Conservation (phyloP, 2,113 vertebrate genomes). For the Nycticorax nycticorax region DNA sequence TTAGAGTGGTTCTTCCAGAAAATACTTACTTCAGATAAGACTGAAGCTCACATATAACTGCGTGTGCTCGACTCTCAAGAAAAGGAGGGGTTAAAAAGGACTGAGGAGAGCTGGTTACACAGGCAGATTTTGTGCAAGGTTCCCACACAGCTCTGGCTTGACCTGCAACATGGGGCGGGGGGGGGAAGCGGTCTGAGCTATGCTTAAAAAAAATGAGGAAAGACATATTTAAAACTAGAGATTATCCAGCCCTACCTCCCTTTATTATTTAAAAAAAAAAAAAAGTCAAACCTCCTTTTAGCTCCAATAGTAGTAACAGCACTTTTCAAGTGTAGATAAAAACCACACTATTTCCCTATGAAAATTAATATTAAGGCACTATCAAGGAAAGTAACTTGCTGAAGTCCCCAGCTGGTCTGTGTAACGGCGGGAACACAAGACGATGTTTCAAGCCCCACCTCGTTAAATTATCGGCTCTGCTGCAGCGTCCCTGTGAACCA, state of each 20-base stretch:
- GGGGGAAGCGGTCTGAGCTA: slow-evolving; percentile 15
- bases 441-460: neutral
- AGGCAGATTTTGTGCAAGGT: slow-evolving; percentile 47
- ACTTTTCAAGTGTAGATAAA: neutral
- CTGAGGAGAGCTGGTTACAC: slow-evolving; percentile 37
- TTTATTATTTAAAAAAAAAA: neutral
- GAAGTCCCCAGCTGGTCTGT: neutral
- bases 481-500: neutral
- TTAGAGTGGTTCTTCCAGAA: slow-evolving; percentile 29
- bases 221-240: slow-evolving; percentile 25
- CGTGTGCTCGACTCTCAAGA: slow-evolving; percentile 47
- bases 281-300: neutral
- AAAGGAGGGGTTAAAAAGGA: slow-evolving; percentile 52
- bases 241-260: neutral
- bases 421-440: neutral
- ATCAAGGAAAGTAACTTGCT: neutral
- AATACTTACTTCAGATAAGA: slow-evolving; percentile 53
- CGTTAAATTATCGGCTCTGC: neutral
- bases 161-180: slow-evolving; percentile 1
- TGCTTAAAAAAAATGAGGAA: neutral
- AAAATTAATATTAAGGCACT: neutral
- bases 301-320: neutral
- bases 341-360: neutral
- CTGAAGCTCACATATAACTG: slow-evolving; percentile 43
- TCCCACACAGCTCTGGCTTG: slow-evolving; percentile 50